A percentile compares a stretch with the other conserved stretches of the same genome.
These are phyloP conservation scores for Amniataba percoides DNA, from an alignment of 2,797 vertebrate species.

Conservation along the genomic window DNA sequence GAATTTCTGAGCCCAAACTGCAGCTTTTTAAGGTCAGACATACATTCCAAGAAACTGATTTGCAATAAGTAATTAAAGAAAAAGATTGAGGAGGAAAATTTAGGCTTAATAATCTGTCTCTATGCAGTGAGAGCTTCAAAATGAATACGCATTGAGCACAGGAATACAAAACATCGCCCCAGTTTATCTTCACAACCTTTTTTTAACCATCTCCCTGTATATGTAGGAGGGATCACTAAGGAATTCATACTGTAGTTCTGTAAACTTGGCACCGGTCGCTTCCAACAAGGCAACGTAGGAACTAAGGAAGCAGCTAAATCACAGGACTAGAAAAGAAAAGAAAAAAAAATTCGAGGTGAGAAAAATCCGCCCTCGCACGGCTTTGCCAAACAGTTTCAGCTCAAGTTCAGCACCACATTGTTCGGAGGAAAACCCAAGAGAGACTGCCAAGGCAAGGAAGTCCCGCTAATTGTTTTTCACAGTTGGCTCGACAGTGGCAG, in stretches of 20 bases:
- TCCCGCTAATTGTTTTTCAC: constrained; percentile 58
- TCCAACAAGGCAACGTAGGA: constrained; percentile 18
- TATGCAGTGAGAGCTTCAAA: not conserved
- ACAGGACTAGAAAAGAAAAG: not conserved
- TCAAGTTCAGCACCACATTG: constrained; percentile 38
- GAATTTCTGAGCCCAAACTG: constrained; percentile 21
- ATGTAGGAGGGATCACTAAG: constrained; percentile 4
- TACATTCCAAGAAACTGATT: constrained; percentile 8
- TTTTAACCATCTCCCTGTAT: not conserved
- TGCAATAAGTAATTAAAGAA: not conserved
- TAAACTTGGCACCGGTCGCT: constrained; percentile 19
- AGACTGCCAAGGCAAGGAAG: constrained; percentile 52
- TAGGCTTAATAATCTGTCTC: constrained; percentile 9
- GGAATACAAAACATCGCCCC: constrained; percentile 24
- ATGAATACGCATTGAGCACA: not conserved
- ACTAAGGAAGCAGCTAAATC: constrained; percentile 26
- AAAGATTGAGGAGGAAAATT: not conserved
- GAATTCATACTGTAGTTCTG: constrained; percentile 1
- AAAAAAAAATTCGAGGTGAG: not conserved
- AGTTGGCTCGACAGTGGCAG: constrained; percentile 40
- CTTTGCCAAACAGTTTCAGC: constrained; percentile 30
- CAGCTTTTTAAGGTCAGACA: constrained; percentile 33
- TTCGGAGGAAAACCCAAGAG: constrained; percentile 51
- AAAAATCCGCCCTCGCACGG: constrained; percentile 19
- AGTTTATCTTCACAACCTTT: not conserved